Base-by-base conservation (phyloP, 2,113 vertebrate genomes). In the Stegostoma tigrinum region DNA sequence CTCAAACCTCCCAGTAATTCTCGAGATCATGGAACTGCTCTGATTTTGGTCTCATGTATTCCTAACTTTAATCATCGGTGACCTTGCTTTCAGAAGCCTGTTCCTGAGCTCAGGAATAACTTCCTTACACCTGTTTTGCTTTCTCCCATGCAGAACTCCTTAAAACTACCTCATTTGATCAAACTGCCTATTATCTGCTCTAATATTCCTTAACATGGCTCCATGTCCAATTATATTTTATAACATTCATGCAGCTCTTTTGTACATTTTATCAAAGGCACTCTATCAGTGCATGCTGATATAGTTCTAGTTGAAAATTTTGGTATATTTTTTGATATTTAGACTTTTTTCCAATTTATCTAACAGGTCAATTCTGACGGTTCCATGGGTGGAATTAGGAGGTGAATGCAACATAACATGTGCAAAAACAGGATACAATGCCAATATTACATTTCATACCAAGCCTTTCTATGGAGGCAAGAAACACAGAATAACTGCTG, bases 391-490 rank as follows among this genome's bases (percentile, higher is more conserved):
- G 97, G 99, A 99, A 97, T 98, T 99, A 61, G 99, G 99, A 3
- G 99, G 99, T 34, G 99, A 99, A 96, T 99, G 99, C 97, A 99
- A 96, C 96, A 99, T 99, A 97, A 98, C 97, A 64, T 99, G 99
- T 97, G 98, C 99, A 48, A 99, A 99, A 97, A 98, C 99, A 0
- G 99, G 99, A 96, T 99, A 99, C 97, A 99, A 98, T 0, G 98
- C 99, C 91, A 99, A 97, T 97, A 99, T 99, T 0, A 96, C 98
- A 96, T 99, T 99, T 97, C 99, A 99, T 97, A 99, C 99, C 55
- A 99, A 99, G 97, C 99, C 99, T 10, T 99, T 99, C 97, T 99
- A 99, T 2, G 99, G 99, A 52, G 99, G 99, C 96, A 99, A 99
- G 98, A 99, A 99, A 97, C 99, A 99, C 98, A 98, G 99, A 97